Percentiles rank a stretch among this genome's conserved stretches.
Conservation (phyloP, 2,113 vertebrate genomes). For the Microcebus lehilahytsara region DNA sequence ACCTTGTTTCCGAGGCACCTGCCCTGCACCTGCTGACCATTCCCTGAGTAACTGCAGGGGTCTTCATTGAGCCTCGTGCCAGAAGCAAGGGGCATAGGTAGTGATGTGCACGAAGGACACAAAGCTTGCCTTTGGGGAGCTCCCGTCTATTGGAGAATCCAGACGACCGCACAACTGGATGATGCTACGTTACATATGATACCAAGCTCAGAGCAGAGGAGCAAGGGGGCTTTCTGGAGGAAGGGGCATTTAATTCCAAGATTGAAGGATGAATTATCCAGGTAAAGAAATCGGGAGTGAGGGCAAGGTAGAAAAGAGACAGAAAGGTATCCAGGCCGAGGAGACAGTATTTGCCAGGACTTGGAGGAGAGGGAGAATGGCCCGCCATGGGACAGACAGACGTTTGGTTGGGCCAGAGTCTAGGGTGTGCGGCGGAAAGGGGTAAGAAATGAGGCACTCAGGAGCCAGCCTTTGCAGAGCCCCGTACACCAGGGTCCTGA, state of each 20-base stretch:
- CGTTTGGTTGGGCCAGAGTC: background rate
- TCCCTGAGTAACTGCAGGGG: background rate
- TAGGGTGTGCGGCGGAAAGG: background rate
- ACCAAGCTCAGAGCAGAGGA: background rate
- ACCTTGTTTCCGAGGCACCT: background rate
- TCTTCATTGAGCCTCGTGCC: background rate
- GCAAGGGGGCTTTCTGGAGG: background rate
- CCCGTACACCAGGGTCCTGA: background rate
- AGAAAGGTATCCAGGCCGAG: background rate
- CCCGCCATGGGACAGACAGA: fast-evolving
- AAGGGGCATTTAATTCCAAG: background rate
- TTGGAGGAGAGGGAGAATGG: background rate
- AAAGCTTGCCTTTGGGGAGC: background rate
- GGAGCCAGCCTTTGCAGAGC: background rate
- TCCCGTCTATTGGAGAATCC: background rate
- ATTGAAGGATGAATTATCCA: background rate
- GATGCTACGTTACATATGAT: background rate
- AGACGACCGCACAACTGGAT: too few species aligned
- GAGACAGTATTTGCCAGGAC: background rate
- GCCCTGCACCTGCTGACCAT: background rate
- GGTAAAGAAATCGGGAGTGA: background rate
- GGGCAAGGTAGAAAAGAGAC: background rate
- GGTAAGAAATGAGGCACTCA: background rate
- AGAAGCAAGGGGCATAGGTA: background rate
- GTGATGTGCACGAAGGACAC: fast-evolving